These are phyloP conservation scores for Eulimnadia texana DNA, from an alignment of 1,140 invertebrate species.

Conservation along the genomic window DNA sequence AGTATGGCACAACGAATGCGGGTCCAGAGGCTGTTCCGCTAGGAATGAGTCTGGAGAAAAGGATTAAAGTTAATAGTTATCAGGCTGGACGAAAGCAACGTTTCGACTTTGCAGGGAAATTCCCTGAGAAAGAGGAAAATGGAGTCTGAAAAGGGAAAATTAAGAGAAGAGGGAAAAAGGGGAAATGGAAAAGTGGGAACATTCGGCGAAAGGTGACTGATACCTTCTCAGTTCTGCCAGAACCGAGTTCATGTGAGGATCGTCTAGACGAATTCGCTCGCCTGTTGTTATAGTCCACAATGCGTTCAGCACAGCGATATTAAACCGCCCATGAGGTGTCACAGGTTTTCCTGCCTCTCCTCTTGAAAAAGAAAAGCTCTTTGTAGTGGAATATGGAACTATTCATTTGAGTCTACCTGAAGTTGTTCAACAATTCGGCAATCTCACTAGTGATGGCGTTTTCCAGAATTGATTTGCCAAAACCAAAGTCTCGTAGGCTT, in stretches of 20 bases:
- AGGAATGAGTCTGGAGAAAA: neutral
- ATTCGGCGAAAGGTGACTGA: no score
- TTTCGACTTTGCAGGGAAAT: no score
- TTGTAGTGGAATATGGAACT: neutral
- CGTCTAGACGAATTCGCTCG: conserved; percentile 5
- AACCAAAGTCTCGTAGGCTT: conserved; percentile 51
- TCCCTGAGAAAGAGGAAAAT: no score
- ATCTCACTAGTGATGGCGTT: conserved; percentile 22
- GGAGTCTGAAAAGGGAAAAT: no score
- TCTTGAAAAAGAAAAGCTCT: neutral
- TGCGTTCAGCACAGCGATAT: conserved; percentile 9
- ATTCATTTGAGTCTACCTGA: neutral
- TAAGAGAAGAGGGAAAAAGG: no score
- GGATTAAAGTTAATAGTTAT: neutral
- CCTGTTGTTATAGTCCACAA: conserved; percentile 12
- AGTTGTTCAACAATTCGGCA: conserved; percentile 3
- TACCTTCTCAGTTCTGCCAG: neutral
- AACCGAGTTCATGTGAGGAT: neutral
- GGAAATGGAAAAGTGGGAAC: no score
- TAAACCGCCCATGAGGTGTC: neutral
- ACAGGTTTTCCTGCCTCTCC: neutral
- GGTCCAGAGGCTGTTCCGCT: neutral
- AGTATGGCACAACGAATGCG: neutral
- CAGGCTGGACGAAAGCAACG: no score
- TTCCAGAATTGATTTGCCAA: conserved; percentile 39